Evolutionary conservation across 2,113 vertebrate species (phyloP).

Genomic region (Pristiophorus japonicus): DNA sequence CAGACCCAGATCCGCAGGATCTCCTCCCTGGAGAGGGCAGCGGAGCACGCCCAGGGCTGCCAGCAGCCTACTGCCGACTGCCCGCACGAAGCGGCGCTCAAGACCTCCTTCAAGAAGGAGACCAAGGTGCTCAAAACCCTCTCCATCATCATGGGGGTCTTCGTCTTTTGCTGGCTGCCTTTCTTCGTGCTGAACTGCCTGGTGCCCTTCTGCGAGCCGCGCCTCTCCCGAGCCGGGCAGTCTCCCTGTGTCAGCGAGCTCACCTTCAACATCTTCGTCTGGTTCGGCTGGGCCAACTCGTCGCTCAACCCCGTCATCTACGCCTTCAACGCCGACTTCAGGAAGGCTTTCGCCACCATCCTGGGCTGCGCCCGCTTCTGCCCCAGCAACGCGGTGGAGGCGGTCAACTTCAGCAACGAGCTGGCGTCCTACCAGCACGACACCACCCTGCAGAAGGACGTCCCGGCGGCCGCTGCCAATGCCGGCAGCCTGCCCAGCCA

Average conservation of each 20-base stretch:
- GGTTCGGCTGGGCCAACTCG: constrained; percentile 75
- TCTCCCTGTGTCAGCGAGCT: constrained; percentile 60
- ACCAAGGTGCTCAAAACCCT: constrained; percentile 73
- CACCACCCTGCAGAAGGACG: constrained; percentile 62
- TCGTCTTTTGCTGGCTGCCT: constrained; percentile 74
- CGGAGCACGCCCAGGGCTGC: constrained; percentile 49
- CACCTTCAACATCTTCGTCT: constrained; percentile 69
- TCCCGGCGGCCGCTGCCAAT: constrained; percentile 35
- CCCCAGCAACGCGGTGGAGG: constrained; percentile 55
- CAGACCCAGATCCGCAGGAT: constrained; percentile 71
- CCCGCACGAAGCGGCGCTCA: constrained; percentile 56
- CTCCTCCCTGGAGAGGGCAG: constrained; percentile 64
- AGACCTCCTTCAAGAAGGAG: constrained; percentile 67
- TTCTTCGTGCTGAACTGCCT: constrained; percentile 75
- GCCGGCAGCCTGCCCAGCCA: constrained; percentile 44
- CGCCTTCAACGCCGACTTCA: constrained; percentile 69
- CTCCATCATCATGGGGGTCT: constrained; percentile 72
- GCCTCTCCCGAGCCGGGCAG: constrained; percentile 21
- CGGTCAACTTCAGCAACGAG: constrained; percentile 64
- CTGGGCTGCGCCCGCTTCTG: constrained; percentile 58
- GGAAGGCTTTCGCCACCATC: constrained; percentile 63
- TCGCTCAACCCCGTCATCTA: constrained; percentile 71
- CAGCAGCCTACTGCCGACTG: constrained; percentile 44
- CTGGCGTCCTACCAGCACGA: constrained; percentile 63
- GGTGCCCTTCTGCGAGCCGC: constrained; percentile 64